These are phyloP conservation scores for Saxidomus purpurata DNA, from an alignment of 1,140 invertebrate species.

Conservation along the genomic window DNA sequence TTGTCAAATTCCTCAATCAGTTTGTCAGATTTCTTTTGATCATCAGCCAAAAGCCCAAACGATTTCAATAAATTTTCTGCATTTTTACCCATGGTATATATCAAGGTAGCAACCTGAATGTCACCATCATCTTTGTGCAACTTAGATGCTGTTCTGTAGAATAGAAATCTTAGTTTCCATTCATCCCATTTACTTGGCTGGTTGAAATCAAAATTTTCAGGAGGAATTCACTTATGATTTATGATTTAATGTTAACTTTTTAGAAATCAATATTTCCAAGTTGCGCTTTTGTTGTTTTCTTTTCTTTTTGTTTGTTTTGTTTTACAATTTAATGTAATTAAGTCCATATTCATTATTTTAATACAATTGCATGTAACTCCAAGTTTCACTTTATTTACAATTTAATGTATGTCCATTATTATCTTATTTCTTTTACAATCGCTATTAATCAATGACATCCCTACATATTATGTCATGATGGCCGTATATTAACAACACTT, in stretches of 20 bases:
- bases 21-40: constrained; percentile 20
- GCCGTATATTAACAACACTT: no score
- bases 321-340: background rate
- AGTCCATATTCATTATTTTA: background rate
- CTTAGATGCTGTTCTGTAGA: constrained; percentile 4
- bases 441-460: no score
- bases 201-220: background rate
- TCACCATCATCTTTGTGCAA: constrained; percentile 23
- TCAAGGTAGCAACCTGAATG: constrained; percentile 1
- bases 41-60: background rate
- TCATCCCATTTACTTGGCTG: constrained; percentile 19
- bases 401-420: background rate
- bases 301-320: no score
- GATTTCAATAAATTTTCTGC: background rate
- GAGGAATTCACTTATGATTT: background rate
- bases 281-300: no score
- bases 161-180: constrained; percentile 11
- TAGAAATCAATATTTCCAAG: no score
- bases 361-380: background rate
- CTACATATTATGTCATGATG: no score
- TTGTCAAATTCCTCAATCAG: background rate
- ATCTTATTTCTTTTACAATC: no score
- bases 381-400: no score
- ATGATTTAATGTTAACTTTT: background rate
- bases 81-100: background rate